Conservation (phyloP, 2,113 vertebrate species). For the Equus quagga region DNA sequence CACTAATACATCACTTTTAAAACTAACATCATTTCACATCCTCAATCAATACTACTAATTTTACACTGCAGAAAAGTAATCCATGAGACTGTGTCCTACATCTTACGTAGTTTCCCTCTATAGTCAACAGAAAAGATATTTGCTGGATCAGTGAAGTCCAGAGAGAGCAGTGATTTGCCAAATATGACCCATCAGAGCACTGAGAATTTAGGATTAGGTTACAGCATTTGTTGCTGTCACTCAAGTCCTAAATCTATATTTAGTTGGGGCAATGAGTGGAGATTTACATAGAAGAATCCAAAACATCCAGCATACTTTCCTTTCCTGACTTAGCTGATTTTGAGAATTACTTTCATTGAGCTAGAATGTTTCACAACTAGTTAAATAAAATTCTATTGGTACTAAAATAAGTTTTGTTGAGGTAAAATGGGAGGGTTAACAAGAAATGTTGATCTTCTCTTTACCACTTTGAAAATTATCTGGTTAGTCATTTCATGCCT, state of each 20-base stretch:
- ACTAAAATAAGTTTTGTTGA: neutral
- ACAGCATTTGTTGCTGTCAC: conserved; percentile 73
- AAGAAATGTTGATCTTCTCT: neutral
- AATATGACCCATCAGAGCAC: neutral
- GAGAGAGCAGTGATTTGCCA: conserved; percentile 47
- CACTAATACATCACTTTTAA: neutral
- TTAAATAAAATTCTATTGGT: neutral
- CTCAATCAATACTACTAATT: neutral
- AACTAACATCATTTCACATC: neutral
- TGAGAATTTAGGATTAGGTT: conserved; percentile 58
- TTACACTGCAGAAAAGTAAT: neutral
- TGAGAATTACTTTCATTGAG: neutral
- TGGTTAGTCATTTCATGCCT: neutral
- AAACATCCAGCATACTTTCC: neutral
- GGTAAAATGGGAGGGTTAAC: neutral
- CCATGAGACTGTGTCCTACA: neutral
- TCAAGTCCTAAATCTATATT: conserved; percentile 70
- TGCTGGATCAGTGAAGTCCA: conserved; percentile 45
- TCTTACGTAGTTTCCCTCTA: neutral
- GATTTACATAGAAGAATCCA: conserved; percentile 59
- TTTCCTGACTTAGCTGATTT: neutral
- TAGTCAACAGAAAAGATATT: conserved; percentile 39
- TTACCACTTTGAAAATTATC: neutral
- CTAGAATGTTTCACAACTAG: neutral
- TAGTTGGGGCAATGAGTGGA: conserved; percentile 23